These are phyloP conservation scores for Shinisaurus crocodilurus DNA, from an alignment of 2,113 vertebrate species.

Conservation along the genomic window DNA sequence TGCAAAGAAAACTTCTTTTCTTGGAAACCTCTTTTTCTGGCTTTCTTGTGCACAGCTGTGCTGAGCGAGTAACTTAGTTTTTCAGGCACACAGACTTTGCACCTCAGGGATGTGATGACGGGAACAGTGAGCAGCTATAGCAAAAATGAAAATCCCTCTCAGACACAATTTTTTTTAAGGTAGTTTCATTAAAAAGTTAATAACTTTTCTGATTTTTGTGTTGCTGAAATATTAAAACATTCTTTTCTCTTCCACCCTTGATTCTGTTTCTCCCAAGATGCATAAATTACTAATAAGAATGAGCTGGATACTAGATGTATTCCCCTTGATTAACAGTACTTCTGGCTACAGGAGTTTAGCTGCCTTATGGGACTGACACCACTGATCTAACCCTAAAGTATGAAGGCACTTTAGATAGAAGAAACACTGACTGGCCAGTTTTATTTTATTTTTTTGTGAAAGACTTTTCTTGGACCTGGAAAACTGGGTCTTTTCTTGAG, in stretches of 20 bases:
- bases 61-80: not conserved
- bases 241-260: not conserved
- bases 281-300: conserved; percentile 24
- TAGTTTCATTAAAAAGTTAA: not conserved
- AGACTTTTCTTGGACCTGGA: not conserved
- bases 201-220: conserved; percentile 17
- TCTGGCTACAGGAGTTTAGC: not conserved
- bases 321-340: conserved; percentile 5
- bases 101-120: not conserved
- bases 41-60: not conserved
- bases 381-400: not conserved
- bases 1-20: not conserved
- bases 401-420: not conserved
- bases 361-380: not conserved
- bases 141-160: conserved; percentile 13
- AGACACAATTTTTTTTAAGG: not conserved
- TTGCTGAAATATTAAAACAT: conserved; percentile 17
- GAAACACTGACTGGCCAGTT: not conserved
- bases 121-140: not conserved
- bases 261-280: not conserved
- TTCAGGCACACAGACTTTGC: not conserved
- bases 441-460: not conserved
- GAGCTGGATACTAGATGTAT: conserved; percentile 6
- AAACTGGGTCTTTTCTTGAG: not conserved
- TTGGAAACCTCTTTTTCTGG: not conserved